Evolutionary conservation across 2,797 vertebrate species (phyloP).

Genomic region (Coreius guichenoti): DNA sequence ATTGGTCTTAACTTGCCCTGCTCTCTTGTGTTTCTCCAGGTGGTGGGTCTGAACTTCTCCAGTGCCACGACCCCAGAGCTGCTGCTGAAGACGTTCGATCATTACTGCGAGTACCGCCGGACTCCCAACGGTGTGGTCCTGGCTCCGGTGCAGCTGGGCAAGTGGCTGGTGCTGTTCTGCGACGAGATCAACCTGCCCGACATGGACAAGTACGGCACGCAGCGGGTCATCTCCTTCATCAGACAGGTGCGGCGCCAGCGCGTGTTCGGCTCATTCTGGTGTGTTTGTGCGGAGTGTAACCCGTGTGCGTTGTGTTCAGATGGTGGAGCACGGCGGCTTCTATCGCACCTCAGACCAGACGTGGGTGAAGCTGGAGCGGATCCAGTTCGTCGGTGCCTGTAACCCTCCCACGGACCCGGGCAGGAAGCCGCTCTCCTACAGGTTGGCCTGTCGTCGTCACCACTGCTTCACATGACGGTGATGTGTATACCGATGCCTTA

Average conservation of each 20-base stretch:
- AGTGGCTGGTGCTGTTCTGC: constrained; percentile 98
- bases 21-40: constrained; percentile 73
- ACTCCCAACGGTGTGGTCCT: constrained; percentile 95
- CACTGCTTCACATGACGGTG: background rate
- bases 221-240: constrained; percentile 98
- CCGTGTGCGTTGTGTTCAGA: constrained; percentile 73
- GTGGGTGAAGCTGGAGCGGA: constrained; percentile 98
- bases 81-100: constrained; percentile 97
- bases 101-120: constrained; percentile 97
- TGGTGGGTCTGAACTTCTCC: constrained; percentile 98
- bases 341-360: constrained; percentile 98
- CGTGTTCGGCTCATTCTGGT: background rate
- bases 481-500: background rate
- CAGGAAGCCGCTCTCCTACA: constrained; percentile 95
- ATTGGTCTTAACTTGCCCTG: too few species aligned
- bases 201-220: constrained; percentile 99
- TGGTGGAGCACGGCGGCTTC: constrained; percentile 99
- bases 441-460: constrained; percentile 72
- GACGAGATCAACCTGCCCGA: constrained; percentile 99
- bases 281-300: background rate
- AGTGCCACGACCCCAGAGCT: constrained; percentile 98
- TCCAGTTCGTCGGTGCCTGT: constrained; percentile 99
- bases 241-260: constrained; percentile 85
- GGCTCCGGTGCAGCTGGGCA: constrained; percentile 94
- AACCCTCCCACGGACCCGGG: constrained; percentile 98